These are phyloP conservation scores for Bostrychus sinensis DNA, from an alignment of 2,113 vertebrate species.

Conservation along the genomic window DNA sequence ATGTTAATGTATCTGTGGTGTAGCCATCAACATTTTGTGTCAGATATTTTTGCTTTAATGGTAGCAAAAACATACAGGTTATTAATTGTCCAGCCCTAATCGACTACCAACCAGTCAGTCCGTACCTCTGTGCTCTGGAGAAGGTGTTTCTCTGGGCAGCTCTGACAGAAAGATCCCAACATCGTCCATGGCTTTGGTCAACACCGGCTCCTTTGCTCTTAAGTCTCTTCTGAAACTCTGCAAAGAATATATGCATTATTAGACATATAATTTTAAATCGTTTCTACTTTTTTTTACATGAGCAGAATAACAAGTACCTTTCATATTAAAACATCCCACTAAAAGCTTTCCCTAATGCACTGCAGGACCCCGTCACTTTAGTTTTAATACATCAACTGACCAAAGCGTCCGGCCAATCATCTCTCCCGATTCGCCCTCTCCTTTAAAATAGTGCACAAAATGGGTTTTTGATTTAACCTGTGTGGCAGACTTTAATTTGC, in stretches of 20 bases:
- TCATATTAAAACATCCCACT: slow-evolving; percentile 18
- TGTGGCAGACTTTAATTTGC: slow-evolving; percentile 23
- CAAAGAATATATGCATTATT: slow-evolving; percentile 6
- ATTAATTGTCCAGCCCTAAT: too few species aligned
- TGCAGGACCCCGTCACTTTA: slow-evolving; percentile 8
- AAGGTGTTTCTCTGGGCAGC: slow-evolving; percentile 65
- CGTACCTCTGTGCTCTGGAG: slow-evolving; percentile 71
- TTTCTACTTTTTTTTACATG: background rate
- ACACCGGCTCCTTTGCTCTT: slow-evolving; percentile 70
- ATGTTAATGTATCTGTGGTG: too few species aligned
- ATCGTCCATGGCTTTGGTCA: slow-evolving; percentile 71
- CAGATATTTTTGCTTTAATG: too few species aligned
- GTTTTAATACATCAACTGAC: slow-evolving; percentile 27
- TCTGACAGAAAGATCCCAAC: slow-evolving; percentile 72
- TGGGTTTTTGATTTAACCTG: slow-evolving; percentile 44
- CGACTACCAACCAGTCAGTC: too few species aligned
- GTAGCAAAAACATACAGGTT: too few species aligned
- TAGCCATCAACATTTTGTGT: too few species aligned
- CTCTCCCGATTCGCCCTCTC: slow-evolving; percentile 13
- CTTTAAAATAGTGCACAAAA: slow-evolving; percentile 36
- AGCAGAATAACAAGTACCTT: background rate
- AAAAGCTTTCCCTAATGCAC: slow-evolving; percentile 38
- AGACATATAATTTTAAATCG: background rate
- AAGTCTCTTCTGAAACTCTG: slow-evolving; percentile 76
- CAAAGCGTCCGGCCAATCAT: slow-evolving; percentile 29